A percentile compares a stretch with the other conserved stretches of the same genome.
These are phyloP conservation scores for Leguminivora glycinivorella DNA, from an alignment of 1,140 invertebrate species.

Conservation along the genomic window DNA sequence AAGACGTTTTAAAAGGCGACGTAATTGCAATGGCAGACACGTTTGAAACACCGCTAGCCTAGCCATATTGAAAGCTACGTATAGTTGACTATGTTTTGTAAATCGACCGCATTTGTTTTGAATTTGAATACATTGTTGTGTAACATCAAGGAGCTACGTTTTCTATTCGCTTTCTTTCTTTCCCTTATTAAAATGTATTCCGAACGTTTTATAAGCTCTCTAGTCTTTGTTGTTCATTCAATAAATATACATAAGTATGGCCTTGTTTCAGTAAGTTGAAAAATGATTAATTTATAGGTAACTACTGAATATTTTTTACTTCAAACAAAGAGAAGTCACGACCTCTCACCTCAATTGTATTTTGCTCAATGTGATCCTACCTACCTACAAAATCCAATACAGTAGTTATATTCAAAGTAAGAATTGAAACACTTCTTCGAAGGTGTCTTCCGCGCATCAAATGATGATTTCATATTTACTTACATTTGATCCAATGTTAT, in stretches of 20 bases:
- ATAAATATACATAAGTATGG: constrained; percentile 1
- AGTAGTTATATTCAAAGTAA: not conserved
- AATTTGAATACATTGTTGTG: constrained; percentile 11
- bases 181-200: constrained; percentile 21
- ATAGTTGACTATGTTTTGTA: constrained; percentile 16
- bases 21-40: constrained; percentile 47
- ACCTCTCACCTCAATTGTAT: constrained; percentile 24
- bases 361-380: constrained; percentile 4
- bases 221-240: constrained; percentile 24
- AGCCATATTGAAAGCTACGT: constrained; percentile 37
- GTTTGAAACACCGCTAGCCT: constrained; percentile 39
- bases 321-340: constrained; percentile 16
- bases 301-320: constrained; percentile 17
- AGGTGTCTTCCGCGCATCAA: constrained; percentile 23
- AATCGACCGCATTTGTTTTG: constrained; percentile 14
- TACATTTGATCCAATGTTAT: constrained; percentile 23
- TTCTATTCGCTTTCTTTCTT: constrained; percentile 19
- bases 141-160: not conserved
- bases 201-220: not conserved
- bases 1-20: constrained; percentile 32
- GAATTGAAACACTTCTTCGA: constrained; percentile 6
- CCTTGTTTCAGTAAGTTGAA: constrained; percentile 25
- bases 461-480: constrained; percentile 11
- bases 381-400: not conserved
- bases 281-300: constrained; percentile 15